Evolutionary conservation across 2,113 vertebrate genomes (phyloP).

Genomic region (Oenanthe oenanthe): DNA sequence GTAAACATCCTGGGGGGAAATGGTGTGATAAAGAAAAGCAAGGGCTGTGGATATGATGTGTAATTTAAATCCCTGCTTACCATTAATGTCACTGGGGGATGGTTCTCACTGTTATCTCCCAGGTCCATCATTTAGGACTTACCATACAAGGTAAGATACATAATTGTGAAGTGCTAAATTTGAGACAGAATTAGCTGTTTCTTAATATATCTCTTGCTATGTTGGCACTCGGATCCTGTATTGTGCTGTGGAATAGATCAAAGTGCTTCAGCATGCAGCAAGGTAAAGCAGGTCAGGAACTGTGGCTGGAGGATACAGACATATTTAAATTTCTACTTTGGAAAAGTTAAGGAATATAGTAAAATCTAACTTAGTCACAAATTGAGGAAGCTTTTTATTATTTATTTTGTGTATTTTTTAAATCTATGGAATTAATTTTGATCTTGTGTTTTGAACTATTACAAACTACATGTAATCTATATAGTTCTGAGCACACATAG

Average conservation of each 20-base stretch:
- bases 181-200: background rate
- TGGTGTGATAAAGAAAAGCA: background rate
- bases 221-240: background rate
- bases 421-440: background rate
- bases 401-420: background rate
- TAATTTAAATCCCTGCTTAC: background rate
- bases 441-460: background rate
- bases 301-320: background rate
- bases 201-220: background rate
- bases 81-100: background rate
- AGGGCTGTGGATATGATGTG: background rate
- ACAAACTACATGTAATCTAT: background rate
- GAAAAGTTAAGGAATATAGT: background rate
- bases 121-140: background rate
- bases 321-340: background rate
- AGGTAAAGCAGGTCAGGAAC: slow-evolving; percentile 26
- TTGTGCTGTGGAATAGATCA: background rate
- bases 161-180: background rate
- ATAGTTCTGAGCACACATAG: background rate
- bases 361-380: background rate
- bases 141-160: background rate
- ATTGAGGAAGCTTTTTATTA: background rate
- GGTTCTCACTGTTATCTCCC: background rate
- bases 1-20: background rate
- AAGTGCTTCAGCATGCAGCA: background rate